Percentiles rank a stretch among this genome's conserved stretches.
Conservation (phyloP, 2,797 vertebrate species). For the Gambusia yucatana region DNA sequence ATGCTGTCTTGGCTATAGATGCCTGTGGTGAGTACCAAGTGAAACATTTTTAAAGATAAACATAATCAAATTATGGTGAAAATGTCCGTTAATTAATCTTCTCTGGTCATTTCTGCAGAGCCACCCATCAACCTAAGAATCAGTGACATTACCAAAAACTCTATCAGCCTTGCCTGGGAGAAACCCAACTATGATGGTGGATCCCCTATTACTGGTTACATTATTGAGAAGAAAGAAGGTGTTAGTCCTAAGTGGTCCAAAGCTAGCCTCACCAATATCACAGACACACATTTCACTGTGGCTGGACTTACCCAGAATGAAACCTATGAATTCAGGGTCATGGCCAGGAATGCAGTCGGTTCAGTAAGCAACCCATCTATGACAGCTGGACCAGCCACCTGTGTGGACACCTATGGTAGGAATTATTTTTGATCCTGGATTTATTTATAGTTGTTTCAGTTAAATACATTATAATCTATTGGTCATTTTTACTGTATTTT, state of each 20-base stretch:
- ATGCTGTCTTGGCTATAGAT: slow-evolving; percentile 96
- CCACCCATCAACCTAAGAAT: slow-evolving; percentile 90
- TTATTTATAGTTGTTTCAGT: background rate
- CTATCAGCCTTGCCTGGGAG: slow-evolving; percentile 90
- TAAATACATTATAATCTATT: background rate
- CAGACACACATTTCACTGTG: slow-evolving; percentile 89
- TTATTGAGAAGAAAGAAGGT: slow-evolving; percentile 90
- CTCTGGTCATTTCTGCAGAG: slow-evolving; percentile 79
- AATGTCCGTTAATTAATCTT: background rate
- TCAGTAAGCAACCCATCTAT: slow-evolving; percentile 94
- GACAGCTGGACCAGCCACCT: slow-evolving; percentile 90
- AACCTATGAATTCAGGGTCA: slow-evolving; percentile 93
- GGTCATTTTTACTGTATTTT: background rate
- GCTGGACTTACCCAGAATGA: slow-evolving; percentile 92
- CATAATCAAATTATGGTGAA: background rate
- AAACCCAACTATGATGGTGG: slow-evolving; percentile 95
- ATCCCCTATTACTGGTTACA: slow-evolving; percentile 92
- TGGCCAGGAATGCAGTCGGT: slow-evolving; percentile 95
- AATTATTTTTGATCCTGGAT: background rate
- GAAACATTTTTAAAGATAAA: background rate
- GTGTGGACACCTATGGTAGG: slow-evolving; percentile 94
- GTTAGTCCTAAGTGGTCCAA: slow-evolving; percentile 90
- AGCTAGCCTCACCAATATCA: slow-evolving; percentile 90
- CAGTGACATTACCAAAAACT: slow-evolving; percentile 93
- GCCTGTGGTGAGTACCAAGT: slow-evolving; percentile 89